Conservation (phyloP, 2,888 invertebrate species). For the Maniola hyperantus region DNA sequence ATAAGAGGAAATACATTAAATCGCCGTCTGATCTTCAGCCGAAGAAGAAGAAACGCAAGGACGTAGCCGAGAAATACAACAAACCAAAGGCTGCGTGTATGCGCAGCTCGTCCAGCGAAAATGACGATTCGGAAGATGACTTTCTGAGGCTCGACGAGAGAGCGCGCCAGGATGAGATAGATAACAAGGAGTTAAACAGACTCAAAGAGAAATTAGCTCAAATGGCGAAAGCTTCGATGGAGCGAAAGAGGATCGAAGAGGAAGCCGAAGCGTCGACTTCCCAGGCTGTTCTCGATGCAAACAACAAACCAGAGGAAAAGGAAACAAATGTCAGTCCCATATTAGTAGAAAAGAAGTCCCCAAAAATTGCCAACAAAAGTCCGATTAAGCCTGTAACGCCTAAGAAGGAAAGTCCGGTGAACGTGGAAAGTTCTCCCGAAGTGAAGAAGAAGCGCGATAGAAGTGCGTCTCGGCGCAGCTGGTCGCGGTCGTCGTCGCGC, state of each 20-base stretch:
- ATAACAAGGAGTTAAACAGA: slow-evolving; percentile 85
- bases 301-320: slow-evolving; percentile 35
- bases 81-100: slow-evolving; percentile 79
- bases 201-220: slow-evolving; percentile 85
- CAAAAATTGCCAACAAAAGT: slow-evolving; percentile 31
- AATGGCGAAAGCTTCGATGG: slow-evolving; percentile 85
- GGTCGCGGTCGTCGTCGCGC: slow-evolving; percentile 46
- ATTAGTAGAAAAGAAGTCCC: slow-evolving; percentile 29
- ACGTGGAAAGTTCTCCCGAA: slow-evolving; percentile 54
- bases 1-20: slow-evolving; percentile 76
- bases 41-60: slow-evolving; percentile 57
- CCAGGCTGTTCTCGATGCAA: slow-evolving; percentile 38
- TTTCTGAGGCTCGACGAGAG: slow-evolving; percentile 76
- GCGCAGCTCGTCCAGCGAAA: slow-evolving; percentile 83
- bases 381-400: slow-evolving; percentile 41
- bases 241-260: slow-evolving; percentile 53
- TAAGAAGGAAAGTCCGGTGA: slow-evolving; percentile 51
- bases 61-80: slow-evolving; percentile 51
- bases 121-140: slow-evolving; percentile 81
- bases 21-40: slow-evolving; percentile 68
- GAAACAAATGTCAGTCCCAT: slow-evolving; percentile 41
- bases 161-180: slow-evolving; percentile 81
- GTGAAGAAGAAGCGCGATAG: slow-evolving; percentile 49
- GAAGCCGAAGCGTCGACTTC: slow-evolving; percentile 59
- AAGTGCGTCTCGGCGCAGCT: slow-evolving; percentile 53